Conservation (phyloP, 1,140 invertebrate genomes). For the Dinoponera quadriceps region DNA sequence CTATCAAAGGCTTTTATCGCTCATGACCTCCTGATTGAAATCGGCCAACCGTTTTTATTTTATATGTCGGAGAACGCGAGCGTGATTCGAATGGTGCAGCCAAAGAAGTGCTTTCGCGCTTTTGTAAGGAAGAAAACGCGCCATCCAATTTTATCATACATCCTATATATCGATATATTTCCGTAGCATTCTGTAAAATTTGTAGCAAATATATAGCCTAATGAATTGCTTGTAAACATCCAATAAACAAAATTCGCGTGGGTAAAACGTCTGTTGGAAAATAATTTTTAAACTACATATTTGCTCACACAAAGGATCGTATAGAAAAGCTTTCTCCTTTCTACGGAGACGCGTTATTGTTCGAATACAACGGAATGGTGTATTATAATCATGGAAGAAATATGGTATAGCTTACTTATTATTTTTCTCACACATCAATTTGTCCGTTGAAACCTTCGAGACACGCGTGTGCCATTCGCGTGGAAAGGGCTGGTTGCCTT, state of each 20-base stretch:
- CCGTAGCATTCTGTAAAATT: no score
- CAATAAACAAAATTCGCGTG: no score
- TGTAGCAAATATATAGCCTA: no score
- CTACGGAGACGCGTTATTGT: background rate
- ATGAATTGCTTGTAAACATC: no score
- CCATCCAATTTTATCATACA: background rate
- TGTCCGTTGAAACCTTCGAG: slow-evolving; percentile 1
- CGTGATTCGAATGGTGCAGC: slow-evolving; percentile 4
- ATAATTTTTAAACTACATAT: no score
- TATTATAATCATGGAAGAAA: background rate
- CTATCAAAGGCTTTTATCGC: slow-evolving; percentile 60
- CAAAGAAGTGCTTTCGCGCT: background rate
- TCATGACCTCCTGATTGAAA: slow-evolving; percentile 57
- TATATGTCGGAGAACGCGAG: slow-evolving; percentile 14
- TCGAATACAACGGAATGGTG: background rate
- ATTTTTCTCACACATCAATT: slow-evolving; percentile 8
- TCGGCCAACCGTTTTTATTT: slow-evolving; percentile 38
- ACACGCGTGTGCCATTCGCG: slow-evolving; percentile 33
- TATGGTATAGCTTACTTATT: background rate
- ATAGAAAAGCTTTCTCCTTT: no score
- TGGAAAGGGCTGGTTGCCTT: slow-evolving; percentile 66
- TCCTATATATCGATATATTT: background rate
- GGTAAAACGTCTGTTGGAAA: no score
- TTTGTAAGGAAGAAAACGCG: slow-evolving; percentile 6
- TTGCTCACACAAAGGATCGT: no score